Percentiles rank a stretch among this genome's conserved stretches.
Evolutionary conservation across 2,797 vertebrate species (phyloP).

Genomic region (Benthosema pterotum): DNA sequence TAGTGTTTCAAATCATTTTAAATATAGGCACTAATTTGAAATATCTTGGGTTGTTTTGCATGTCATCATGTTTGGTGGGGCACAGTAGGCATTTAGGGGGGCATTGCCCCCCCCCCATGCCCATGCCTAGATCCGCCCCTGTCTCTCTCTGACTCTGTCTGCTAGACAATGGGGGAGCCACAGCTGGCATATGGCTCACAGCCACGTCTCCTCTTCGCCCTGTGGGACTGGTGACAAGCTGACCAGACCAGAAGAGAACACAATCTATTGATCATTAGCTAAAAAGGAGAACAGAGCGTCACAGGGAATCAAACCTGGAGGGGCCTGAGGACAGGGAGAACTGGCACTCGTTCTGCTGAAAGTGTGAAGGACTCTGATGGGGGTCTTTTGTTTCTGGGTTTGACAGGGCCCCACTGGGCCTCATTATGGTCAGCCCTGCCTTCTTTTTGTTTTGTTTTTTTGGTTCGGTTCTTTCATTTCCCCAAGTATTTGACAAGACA

Average conservation of each 20-base stretch:
- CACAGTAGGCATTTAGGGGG: too few species aligned
- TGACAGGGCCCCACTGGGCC: constrained; percentile 59
- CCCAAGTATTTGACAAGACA: constrained; percentile 32
- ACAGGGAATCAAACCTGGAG: constrained; percentile 44
- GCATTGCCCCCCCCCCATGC: too few species aligned
- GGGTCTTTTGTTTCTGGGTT: constrained; percentile 62
- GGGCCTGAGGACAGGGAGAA: constrained; percentile 55
- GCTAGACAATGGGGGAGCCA: constrained; percentile 29
- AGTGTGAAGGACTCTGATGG: constrained; percentile 58
- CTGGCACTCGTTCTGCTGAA: constrained; percentile 57
- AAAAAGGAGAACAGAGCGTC: constrained; percentile 55
- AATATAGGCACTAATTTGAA: too few species aligned
- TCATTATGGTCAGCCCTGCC: constrained; percentile 60
- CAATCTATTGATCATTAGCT: constrained; percentile 70
- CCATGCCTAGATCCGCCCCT: too few species aligned
- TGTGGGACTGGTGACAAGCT: constrained; percentile 55
- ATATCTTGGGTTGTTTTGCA: too few species aligned
- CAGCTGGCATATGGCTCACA: constrained; percentile 52
- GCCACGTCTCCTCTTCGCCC: constrained; percentile 25
- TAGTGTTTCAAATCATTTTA: too few species aligned
- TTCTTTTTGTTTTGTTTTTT: neutral
- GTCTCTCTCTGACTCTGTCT: constrained; percentile 13
- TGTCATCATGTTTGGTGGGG: too few species aligned
- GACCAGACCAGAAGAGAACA: constrained; percentile 58
- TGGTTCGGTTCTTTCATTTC: constrained; percentile 29